These are phyloP conservation scores for Drosophila paracracens DNA, from an alignment of 2,888 invertebrate genomes.

Conservation along the genomic window DNA sequence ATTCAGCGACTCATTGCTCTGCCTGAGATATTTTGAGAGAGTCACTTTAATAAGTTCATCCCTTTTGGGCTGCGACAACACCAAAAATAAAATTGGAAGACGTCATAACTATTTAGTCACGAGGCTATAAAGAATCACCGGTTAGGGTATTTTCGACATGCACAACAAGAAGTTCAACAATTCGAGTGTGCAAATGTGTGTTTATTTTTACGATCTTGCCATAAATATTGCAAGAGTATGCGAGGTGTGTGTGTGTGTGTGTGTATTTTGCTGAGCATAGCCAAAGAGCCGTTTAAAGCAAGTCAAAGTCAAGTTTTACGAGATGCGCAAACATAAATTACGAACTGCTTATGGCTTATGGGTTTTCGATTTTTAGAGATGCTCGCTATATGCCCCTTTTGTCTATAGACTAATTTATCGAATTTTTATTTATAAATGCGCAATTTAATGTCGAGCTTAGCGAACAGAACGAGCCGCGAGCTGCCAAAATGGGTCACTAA, in stretches of 20 bases:
- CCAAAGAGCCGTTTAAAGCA: slow-evolving; percentile 60
- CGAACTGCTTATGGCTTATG: slow-evolving; percentile 64
- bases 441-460: slow-evolving; percentile 46
- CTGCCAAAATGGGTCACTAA: slow-evolving; percentile 76
- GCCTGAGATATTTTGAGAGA: not conserved
- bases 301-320: slow-evolving; percentile 76
- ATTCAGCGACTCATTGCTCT: too few species aligned
- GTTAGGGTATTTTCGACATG: slow-evolving; percentile 20
- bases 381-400: slow-evolving; percentile 29
- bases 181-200: slow-evolving; percentile 1
- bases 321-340: slow-evolving; percentile 64
- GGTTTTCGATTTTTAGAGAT: slow-evolving; percentile 29
- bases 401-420: slow-evolving; percentile 61
- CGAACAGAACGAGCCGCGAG: slow-evolving; percentile 18
- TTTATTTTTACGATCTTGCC: slow-evolving; percentile 25
- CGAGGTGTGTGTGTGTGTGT: slow-evolving; percentile 14
- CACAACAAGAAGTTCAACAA: slow-evolving; percentile 16
- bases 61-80: not conserved
- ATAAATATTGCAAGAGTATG: slow-evolving; percentile 45
- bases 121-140: not conserved
- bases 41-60: not conserved
- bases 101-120: not conserved
- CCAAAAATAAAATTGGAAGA: not conserved
- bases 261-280: slow-evolving; percentile 43
- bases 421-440: slow-evolving; percentile 74